These are phyloP conservation scores for Caerostris extrusa DNA, from an alignment of 1,140 invertebrate genomes.

Conservation along the genomic window DNA sequence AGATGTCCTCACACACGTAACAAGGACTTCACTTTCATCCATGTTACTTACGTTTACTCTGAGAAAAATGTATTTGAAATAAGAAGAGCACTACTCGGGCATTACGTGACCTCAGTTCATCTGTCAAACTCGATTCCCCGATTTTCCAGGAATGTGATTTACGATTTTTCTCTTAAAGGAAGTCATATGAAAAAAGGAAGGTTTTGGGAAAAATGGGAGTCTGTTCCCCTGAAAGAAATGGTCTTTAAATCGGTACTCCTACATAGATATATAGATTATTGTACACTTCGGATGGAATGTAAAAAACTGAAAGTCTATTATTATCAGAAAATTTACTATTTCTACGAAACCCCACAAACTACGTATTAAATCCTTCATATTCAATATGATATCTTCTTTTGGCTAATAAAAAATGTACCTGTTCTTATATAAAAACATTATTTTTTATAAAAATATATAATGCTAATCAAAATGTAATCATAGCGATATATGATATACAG, in stretches of 20 bases:
- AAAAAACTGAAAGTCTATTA: no score
- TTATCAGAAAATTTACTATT: no score
- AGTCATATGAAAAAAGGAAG: neutral
- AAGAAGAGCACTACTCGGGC: neutral
- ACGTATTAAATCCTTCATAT: no score
- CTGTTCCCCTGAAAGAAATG: neutral
- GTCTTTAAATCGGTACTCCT: neutral
- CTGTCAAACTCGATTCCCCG: constrained; percentile 48
- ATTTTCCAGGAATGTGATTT: constrained; percentile 36
- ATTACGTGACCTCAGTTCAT: constrained; percentile 49
- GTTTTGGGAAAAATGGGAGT: neutral
- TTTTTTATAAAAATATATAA: no score
- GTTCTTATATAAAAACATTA: no score
- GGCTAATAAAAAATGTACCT: no score
- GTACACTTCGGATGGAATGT: no score
- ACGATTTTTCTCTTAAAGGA: constrained; percentile 25
- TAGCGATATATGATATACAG: no score
- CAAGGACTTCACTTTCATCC: neutral
- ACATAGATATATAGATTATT: no score
- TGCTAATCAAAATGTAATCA: no score
- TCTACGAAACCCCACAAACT: no score
- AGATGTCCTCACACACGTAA: neutral
- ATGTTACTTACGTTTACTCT: neutral
- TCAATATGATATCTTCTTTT: no score
- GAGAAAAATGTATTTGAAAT: constrained; percentile 8